These are phyloP conservation scores for Cryptophagus acutangulus DNA, from an alignment of 2,888 invertebrate species.

Conservation along the genomic window DNA sequence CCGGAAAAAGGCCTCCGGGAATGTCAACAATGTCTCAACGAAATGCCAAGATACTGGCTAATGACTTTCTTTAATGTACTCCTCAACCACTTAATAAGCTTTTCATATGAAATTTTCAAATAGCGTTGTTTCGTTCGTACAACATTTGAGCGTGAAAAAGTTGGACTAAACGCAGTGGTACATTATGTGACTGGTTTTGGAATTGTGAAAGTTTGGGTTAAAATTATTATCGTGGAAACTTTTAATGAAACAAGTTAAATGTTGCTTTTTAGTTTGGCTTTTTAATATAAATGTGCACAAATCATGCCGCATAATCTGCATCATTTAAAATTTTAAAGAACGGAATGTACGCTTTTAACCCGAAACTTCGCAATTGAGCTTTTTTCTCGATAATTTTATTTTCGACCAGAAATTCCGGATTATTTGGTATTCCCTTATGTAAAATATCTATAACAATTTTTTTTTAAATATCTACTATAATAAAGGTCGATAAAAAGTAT, in stretches of 20 bases:
- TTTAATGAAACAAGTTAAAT: constrained; percentile 13
- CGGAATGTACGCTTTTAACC: no score
- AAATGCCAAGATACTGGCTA: constrained; percentile 9
- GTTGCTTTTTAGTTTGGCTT: neutral
- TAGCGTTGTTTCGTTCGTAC: no score
- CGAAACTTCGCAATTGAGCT: no score
- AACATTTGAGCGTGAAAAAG: no score
- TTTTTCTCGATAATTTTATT: no score
- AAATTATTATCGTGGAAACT: constrained; percentile 12
- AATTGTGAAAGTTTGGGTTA: constrained; percentile 9
- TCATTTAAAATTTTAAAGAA: no score
- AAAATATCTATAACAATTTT: no score
- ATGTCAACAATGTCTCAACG: constrained; percentile 10
- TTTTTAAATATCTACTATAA: no score
- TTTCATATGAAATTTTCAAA: constrained; percentile 7
- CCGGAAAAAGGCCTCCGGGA: constrained; percentile 5
- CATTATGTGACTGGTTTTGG: constrained; percentile 9
- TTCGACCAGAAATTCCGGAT: no score
- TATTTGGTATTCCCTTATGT: no score
- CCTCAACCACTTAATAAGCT: constrained; percentile 9
- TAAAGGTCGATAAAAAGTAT: no score
- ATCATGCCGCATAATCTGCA: constrained; percentile 1
- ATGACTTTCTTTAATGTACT: constrained; percentile 10
- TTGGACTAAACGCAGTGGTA: no score
- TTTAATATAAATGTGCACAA: constrained; percentile 7